A percentile compares a stretch with the other conserved stretches of the same genome.
Evolutionary conservation across 2,113 vertebrate species (phyloP).

Genomic region (Oxyruncus cristatus): DNA sequence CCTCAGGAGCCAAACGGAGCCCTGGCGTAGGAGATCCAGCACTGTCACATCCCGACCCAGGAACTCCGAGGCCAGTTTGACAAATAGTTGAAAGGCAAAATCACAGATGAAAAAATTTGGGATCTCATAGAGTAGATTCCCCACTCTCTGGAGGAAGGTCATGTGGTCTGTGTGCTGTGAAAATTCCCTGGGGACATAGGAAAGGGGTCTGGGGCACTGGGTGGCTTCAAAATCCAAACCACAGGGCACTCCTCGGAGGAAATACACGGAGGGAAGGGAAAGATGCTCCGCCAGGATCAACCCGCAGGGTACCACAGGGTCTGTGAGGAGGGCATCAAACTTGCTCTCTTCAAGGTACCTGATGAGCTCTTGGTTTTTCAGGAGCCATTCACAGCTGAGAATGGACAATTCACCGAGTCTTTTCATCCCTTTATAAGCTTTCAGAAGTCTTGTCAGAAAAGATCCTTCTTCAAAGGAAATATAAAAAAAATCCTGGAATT

Average conservation of each 20-base stretch:
- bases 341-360: background rate
- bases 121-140: slow-evolving; percentile 62
- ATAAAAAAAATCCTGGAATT: fast-evolving
- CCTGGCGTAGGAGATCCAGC: slow-evolving; percentile 68
- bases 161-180: slow-evolving; percentile 64
- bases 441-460: background rate
- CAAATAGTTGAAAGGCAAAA: slow-evolving; percentile 58
- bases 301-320: background rate
- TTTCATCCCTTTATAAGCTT: background rate
- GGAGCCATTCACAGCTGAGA: background rate
- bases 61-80: slow-evolving; percentile 68
- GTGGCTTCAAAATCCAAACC: slow-evolving; percentile 70
- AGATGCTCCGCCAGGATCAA: background rate
- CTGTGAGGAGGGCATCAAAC: background rate
- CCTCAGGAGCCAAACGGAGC: slow-evolving; percentile 83
- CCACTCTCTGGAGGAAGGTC: slow-evolving; percentile 79
- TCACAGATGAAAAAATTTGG: slow-evolving; percentile 65
- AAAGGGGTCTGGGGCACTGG: slow-evolving; percentile 78
- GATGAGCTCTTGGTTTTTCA: slow-evolving; percentile 76
- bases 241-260: slow-evolving; percentile 70
- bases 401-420: fast-evolving
- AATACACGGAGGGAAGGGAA: background rate
- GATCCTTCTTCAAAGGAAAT: background rate
- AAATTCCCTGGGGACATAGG: slow-evolving; percentile 71
- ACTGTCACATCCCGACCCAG: slow-evolving; percentile 69